Conservation (phyloP, 2,888 invertebrate species). For the Iphiclides podalirius region DNA sequence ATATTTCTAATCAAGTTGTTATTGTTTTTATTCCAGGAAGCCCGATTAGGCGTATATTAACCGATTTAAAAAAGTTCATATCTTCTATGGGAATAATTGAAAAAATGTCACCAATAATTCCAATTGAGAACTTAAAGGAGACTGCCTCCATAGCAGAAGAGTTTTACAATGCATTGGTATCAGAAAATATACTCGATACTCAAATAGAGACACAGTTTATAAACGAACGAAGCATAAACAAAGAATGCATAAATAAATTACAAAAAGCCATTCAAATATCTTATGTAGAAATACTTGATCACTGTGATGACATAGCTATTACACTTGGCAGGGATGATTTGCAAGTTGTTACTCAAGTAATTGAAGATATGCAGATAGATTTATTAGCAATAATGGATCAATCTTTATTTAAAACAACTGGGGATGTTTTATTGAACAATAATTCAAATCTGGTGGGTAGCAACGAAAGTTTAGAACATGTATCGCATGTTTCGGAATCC, state of each 20-base stretch:
- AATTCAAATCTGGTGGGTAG: no score
- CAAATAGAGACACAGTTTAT: background rate
- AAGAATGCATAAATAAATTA: background rate
- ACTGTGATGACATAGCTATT: background rate
- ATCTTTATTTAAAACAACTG: background rate
- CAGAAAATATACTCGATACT: background rate
- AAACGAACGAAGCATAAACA: background rate
- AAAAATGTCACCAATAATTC: constrained; percentile 33
- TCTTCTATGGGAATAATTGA: constrained; percentile 37
- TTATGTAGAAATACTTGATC: background rate
- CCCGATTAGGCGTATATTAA: background rate
- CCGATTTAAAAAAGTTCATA: constrained; percentile 34
- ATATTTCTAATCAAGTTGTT: no score
- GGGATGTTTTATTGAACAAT: no score
- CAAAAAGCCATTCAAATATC: background rate
- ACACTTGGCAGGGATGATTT: background rate
- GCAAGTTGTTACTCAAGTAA: background rate
- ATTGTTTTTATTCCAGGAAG: background rate
- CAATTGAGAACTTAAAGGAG: constrained; percentile 36
- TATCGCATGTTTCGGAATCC: no score
- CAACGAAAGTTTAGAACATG: no score
- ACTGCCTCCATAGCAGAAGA: constrained; percentile 42
- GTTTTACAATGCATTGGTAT: constrained; percentile 25
- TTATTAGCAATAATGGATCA: background rate
- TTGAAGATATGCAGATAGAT: background rate